Conservation (phyloP, 2,888 invertebrate genomes). For the Nemotelus nigrinus region DNA sequence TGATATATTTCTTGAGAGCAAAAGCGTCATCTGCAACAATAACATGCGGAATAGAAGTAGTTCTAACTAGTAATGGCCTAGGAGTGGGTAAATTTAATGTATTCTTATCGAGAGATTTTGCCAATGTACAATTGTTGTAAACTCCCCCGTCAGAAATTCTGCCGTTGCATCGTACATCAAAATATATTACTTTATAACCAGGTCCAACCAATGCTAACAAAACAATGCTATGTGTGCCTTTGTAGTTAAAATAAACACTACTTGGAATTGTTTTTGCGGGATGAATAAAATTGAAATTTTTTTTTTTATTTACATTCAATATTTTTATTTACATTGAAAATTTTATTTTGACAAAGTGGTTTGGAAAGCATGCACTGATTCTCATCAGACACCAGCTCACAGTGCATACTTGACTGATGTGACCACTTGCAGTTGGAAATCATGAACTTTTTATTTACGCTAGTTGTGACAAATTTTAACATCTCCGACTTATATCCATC, state of each 20-base stretch:
- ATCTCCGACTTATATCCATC: too few species aligned
- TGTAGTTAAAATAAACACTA: constrained; percentile 31
- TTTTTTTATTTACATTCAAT: too few species aligned
- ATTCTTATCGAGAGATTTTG: neutral
- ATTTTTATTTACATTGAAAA: too few species aligned
- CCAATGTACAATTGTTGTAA: constrained; percentile 42
- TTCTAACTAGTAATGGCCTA: neutral
- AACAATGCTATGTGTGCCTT: constrained; percentile 20
- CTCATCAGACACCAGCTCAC: too few species aligned
- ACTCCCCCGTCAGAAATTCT: constrained; percentile 36
- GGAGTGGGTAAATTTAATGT: constrained; percentile 22
- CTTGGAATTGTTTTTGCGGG: too few species aligned
- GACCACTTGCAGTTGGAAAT: too few species aligned
- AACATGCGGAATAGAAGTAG: constrained; percentile 11
- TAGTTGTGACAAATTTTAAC: too few species aligned
- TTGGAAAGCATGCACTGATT: too few species aligned
- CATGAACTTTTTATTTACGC: too few species aligned
- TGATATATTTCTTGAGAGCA: constrained; percentile 47
- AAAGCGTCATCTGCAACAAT: constrained; percentile 45
- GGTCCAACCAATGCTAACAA: constrained; percentile 32
- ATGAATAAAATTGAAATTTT: too few species aligned
- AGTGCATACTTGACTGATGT: too few species aligned
- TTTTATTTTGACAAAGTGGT: too few species aligned
- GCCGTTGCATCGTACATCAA: constrained; percentile 35
- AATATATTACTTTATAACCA: constrained; percentile 37